phyloP scores from a whole-genome alignment of 2,797 vertebrate species.

The Carcharodon carcharias region DNA sequence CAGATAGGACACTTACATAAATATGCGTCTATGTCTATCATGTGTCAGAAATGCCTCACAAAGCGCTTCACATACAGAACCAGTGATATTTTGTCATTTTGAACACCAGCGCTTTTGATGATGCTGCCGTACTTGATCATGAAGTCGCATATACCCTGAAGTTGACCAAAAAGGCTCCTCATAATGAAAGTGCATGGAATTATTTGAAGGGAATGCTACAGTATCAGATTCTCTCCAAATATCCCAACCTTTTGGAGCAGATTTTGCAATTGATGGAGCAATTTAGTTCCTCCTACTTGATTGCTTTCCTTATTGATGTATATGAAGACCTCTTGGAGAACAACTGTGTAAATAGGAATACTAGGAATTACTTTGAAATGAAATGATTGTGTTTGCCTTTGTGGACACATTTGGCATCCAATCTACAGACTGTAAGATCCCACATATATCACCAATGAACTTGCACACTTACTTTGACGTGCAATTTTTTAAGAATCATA shows the following conservation, averaged over 20 bases:
- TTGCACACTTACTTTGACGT: no score
- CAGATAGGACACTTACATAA: not conserved
- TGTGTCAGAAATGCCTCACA: not conserved
- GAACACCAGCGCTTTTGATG: no score
- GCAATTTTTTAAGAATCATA: no score
- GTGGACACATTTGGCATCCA: not conserved
- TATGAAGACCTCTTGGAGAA: conserved; percentile 87
- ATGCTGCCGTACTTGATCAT: no score
- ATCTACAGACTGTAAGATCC: not conserved
- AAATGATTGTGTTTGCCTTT: not conserved
- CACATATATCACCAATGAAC: not conserved
- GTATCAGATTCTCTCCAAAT: conserved; percentile 74
- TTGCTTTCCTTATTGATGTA: conserved; percentile 86
- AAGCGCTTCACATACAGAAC: not conserved
- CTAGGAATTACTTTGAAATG: not conserved
- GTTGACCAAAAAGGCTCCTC: conserved; percentile 85
- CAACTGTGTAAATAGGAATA: conserved; percentile 55
- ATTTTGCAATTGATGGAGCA: conserved; percentile 76
- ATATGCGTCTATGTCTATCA: not conserved
- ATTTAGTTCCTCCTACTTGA: conserved; percentile 79
- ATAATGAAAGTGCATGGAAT: conserved; percentile 97
- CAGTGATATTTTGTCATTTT: no score
- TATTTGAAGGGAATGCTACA: conserved; percentile 91
- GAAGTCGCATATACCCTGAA: conserved; percentile 65
- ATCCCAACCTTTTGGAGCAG: conserved; percentile 72